Evolutionary conservation across 1,140 invertebrate genomes (phyloP).

Genomic region (Megalonaias nervosa): DNA sequence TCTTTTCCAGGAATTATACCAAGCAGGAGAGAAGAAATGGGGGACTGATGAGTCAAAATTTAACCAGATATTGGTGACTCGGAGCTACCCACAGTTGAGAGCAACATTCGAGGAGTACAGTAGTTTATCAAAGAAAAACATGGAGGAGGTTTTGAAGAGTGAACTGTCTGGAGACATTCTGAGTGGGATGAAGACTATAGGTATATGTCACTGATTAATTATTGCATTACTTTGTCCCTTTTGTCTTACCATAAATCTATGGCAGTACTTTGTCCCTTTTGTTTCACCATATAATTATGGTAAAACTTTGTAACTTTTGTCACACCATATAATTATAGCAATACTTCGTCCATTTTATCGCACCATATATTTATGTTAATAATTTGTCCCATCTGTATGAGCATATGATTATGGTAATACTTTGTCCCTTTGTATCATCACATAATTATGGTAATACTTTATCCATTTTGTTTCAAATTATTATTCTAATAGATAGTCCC

Average conservation of each 20-base stretch:
- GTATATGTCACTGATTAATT: conserved; percentile 44
- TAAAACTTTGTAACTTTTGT: too few relatives aligned
- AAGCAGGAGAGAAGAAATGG: conserved; percentile 73
- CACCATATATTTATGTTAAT: too few relatives aligned
- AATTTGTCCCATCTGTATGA: too few relatives aligned
- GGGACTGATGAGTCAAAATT: conserved; percentile 74
- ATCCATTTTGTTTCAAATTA: too few relatives aligned
- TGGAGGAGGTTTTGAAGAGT: conserved; percentile 68
- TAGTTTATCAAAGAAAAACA: conserved; percentile 68
- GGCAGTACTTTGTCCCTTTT: not conserved
- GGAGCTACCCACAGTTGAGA: conserved; percentile 69
- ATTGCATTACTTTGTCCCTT: not conserved
- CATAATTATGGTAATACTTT: too few relatives aligned
- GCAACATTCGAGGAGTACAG: conserved; percentile 70
- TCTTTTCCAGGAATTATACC: conserved; percentile 27
- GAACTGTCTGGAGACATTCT: conserved; percentile 71
- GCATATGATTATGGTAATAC: too few relatives aligned
- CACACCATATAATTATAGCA: too few relatives aligned
- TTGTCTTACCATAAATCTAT: not conserved
- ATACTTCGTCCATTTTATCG: not conserved
- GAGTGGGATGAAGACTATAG: conserved; percentile 68
- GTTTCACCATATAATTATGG: too few relatives aligned
- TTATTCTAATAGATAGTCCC: too few relatives aligned
- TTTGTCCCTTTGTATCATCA: not conserved
- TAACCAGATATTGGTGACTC: conserved; percentile 64